These are phyloP conservation scores for Plagiodera versicolora DNA, from an alignment of 2,888 invertebrate genomes.

Conservation along the genomic window DNA sequence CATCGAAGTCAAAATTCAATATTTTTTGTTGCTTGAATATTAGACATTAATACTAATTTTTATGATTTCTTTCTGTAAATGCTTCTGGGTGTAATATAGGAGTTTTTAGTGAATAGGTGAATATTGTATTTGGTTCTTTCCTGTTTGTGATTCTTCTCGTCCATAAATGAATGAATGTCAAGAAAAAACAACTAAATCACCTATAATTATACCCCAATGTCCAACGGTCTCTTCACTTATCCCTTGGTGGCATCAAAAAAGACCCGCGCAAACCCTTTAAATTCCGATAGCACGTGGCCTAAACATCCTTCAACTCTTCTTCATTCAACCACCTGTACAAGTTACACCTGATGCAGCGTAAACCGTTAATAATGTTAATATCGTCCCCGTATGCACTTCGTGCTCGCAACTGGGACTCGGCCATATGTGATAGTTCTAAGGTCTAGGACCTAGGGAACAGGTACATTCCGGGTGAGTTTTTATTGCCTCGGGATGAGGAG, in stretches of 20 bases:
- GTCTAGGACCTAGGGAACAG: constrained; percentile 26
- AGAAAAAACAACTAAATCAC: too few species aligned
- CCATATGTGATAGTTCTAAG: constrained; percentile 38
- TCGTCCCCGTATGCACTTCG: constrained; percentile 24
- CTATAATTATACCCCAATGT: too few species aligned
- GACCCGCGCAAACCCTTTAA: constrained; percentile 31
- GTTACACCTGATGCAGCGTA: constrained; percentile 45
- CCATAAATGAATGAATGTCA: too few species aligned
- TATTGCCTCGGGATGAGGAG: not conserved
- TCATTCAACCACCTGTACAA: constrained; percentile 46
- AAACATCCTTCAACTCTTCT: constrained; percentile 34
- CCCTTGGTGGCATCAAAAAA: not conserved
- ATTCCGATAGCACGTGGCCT: constrained; percentile 35
- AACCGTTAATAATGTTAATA: constrained; percentile 41
- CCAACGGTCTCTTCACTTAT: not conserved
- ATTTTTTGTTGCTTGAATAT: too few species aligned
- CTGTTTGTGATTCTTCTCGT: too few species aligned
- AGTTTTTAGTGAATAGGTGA: too few species aligned
- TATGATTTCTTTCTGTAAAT: too few species aligned
- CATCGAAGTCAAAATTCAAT: too few species aligned
- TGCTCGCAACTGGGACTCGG: constrained; percentile 21
- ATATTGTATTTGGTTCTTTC: too few species aligned
- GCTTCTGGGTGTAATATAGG: too few species aligned
- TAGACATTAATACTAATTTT: too few species aligned
- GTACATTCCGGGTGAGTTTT: constrained; percentile 12